Evolutionary conservation across 2,113 vertebrate genomes (phyloP).

Genomic region (Gymnocephalus cernua): DNA sequence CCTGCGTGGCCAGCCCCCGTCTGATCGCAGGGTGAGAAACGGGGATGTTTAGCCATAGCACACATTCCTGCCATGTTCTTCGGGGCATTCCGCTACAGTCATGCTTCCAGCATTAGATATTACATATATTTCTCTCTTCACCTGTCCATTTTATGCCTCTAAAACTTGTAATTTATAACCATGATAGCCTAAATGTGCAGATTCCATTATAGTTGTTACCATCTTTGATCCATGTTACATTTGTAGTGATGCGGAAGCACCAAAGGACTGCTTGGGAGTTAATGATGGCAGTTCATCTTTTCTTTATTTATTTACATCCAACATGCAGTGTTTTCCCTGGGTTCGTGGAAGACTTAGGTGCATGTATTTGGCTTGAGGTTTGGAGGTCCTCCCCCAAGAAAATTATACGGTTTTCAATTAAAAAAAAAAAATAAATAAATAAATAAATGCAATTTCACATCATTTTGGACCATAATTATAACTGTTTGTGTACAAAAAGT

Average conservation of each 20-base stretch:
- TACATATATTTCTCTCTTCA: slow-evolving; percentile 18
- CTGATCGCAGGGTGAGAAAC: slow-evolving; percentile 61
- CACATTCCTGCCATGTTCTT: slow-evolving; percentile 76
- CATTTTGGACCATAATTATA: too few relatives aligned
- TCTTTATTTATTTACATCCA: neutral
- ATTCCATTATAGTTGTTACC: slow-evolving; percentile 14
- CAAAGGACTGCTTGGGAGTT: neutral
- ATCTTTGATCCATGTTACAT: slow-evolving; percentile 4
- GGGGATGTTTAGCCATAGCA: slow-evolving; percentile 78
- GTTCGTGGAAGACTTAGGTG: too few relatives aligned
- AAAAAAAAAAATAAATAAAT: too few relatives aligned
- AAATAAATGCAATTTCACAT: too few relatives aligned
- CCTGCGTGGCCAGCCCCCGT: slow-evolving; percentile 52
- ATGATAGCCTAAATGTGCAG: slow-evolving; percentile 3
- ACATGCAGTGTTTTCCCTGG: neutral
- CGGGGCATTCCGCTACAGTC: slow-evolving; percentile 55
- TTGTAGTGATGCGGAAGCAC: neutral
- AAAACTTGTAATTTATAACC: slow-evolving; percentile 19
- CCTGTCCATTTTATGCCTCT: slow-evolving; percentile 51
- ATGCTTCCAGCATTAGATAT: slow-evolving; percentile 50
- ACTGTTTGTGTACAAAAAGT: too few relatives aligned
- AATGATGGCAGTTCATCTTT: neutral
- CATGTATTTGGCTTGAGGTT: too few relatives aligned
- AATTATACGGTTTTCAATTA: too few relatives aligned
- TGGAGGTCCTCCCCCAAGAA: too few relatives aligned